Evolutionary conservation across 2,797 vertebrate species (phyloP), one percentile per base, ranked within the genome.

Genomic region (Mustela erminea): DNA sequence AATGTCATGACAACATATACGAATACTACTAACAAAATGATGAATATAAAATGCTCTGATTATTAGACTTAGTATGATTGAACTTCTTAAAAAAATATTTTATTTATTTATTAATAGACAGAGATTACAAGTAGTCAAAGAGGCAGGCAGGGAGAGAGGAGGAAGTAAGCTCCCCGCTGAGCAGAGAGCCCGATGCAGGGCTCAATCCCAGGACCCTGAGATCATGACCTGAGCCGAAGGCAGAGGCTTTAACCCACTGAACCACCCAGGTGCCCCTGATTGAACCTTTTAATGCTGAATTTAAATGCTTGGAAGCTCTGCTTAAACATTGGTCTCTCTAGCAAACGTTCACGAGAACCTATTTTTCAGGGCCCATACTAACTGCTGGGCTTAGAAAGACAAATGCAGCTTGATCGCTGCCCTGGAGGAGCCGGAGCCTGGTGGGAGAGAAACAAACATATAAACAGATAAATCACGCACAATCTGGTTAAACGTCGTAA

Each of bases 401-500:
- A 87, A 96, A 96, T 29, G 64, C 54, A 52, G 38, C 23, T 13
- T 15, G 41, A 60, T 52, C 52, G 15, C 32, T 87, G 46, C 80
- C 92, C 87, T 46, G 60, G 70, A 95, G 97, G 52, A 87, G 68
- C 29, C 8, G 78, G n/a, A 83, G 74, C n/a, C 90, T 60, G 23
- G 41, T 13, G 66, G 78, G 52, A 20, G 83, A 70, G 12, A 89
- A 5, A 70, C 32, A 70, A 4, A 58, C 4, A 20, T 5, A 68
- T n/a, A 91, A 84, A 90, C 87, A 93, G 87, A 97, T 92, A 93
- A 91, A 94, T 97, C 92, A 83, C 75, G 41, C 52, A 21, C 83
- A 96, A 87, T 80, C 83, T 90, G 86, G 95, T 95, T 97, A 96
- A 91, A 93, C 62, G 94, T 75, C 75, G 21, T 7, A 60, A 64